phyloP scores from a whole-genome alignment of 2,888 invertebrate genomes.

The Nasonia oneida region DNA sequence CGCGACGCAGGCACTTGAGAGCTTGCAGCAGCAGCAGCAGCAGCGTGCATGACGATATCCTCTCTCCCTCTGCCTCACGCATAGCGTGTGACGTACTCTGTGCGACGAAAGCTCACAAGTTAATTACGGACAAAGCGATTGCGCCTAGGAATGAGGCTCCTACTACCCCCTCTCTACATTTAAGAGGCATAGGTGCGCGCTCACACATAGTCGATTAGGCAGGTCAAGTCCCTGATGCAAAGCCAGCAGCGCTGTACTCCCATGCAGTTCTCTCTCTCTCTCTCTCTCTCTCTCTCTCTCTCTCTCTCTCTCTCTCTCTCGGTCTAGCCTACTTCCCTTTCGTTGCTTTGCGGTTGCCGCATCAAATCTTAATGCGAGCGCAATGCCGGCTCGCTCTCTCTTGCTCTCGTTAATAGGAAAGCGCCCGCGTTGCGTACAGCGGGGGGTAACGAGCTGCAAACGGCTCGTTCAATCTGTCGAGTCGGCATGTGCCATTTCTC shows the following conservation, averaged over 20 bases:
- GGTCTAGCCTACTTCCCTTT: not conserved
- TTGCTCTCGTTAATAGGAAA: conserved; percentile 27
- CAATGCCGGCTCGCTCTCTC: not conserved
- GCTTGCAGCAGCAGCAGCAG: not conserved
- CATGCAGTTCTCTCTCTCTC: not conserved
- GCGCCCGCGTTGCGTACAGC: not conserved
- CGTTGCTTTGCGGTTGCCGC: not conserved
- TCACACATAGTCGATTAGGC: not conserved
- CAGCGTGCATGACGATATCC: conserved; percentile 1
- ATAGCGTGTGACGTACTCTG: not conserved
- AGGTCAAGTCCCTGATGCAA: conserved; percentile 53
- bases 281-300: too few relatives aligned
- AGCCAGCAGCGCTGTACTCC: not conserved
- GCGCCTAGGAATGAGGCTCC: not conserved
- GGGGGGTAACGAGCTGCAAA: conserved; percentile 42
- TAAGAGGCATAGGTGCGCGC: not conserved
- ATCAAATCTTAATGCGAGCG: conserved; percentile 56
- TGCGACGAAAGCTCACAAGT: conserved; percentile 31
- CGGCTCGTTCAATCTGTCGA: conserved; percentile 27
- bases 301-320: too few relatives aligned
- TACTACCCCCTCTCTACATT: not conserved
- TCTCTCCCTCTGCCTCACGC: not conserved
- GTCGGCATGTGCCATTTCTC: not conserved
- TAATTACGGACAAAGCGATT: conserved; percentile 48
- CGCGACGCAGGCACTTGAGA: not conserved